Conservation (phyloP, 2,888 invertebrate species). For the Eupithecia insigniata region DNA sequence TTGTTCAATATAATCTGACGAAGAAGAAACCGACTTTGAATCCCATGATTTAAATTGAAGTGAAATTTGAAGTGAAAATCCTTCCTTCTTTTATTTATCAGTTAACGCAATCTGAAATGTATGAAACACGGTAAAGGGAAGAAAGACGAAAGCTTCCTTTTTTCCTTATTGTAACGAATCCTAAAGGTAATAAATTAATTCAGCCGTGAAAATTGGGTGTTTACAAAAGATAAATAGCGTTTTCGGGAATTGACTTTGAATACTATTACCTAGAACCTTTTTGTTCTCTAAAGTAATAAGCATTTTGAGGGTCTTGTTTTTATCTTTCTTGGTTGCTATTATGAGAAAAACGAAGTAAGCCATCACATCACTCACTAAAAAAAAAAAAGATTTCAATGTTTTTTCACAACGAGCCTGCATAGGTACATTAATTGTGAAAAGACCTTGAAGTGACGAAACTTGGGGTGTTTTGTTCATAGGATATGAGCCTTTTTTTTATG, state of each 20-base stretch:
- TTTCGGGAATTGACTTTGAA: conserved; percentile 6
- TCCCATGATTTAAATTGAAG: too few relatives aligned
- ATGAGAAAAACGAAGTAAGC: too few relatives aligned
- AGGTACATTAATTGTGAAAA: too few relatives aligned
- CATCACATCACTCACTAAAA: too few relatives aligned
- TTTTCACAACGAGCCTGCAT: too few relatives aligned
- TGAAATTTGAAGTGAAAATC: too few relatives aligned
- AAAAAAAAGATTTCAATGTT: too few relatives aligned
- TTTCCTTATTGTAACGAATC: conserved; percentile 8
- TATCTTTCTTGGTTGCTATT: background rate
- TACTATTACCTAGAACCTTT: conserved; percentile 11
- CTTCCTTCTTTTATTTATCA: background rate
- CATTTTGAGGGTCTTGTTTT: background rate
- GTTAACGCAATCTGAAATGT: background rate
- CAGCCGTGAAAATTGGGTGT: conserved; percentile 8
- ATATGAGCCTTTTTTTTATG: too few relatives aligned
- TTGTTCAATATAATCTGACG: too few relatives aligned
- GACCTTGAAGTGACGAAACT: too few relatives aligned
- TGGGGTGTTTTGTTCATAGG: too few relatives aligned
- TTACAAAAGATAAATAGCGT: conserved; percentile 14
- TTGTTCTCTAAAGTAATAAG: conserved; percentile 6
- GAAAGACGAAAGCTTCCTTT: background rate
- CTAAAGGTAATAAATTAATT: conserved; percentile 12
- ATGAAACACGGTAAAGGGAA: background rate
- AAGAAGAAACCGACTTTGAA: too few relatives aligned